These are phyloP conservation scores for Machimus atricapillus DNA, from an alignment of 2,888 invertebrate genomes.

Conservation along the genomic window DNA sequence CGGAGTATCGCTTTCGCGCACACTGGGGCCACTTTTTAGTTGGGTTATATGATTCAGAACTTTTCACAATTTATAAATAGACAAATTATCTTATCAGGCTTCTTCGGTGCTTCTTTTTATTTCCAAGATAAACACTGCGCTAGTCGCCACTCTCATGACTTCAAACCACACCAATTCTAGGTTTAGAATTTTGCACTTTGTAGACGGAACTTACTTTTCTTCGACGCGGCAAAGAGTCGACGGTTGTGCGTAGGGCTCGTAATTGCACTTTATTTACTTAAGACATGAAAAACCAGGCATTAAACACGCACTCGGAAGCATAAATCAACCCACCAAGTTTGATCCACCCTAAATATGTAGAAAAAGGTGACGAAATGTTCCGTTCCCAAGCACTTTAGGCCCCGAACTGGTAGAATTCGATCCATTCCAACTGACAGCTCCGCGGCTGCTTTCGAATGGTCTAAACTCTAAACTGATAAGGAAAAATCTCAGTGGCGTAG, in stretches of 20 bases:
- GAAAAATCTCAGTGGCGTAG: not conserved
- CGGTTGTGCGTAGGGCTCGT: not conserved
- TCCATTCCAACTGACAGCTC: not conserved
- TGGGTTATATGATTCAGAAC: not conserved
- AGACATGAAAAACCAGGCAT: not conserved
- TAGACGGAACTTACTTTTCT: not conserved
- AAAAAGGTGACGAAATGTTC: conserved; percentile 7
- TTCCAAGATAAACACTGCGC: not conserved
- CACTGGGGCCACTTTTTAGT: not conserved
- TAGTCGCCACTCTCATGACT: not conserved
- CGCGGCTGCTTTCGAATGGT: not conserved
- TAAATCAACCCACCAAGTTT: not conserved
- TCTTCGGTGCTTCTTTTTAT: not conserved
- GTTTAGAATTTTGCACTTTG: not conserved
- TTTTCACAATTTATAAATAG: conserved; percentile 9
- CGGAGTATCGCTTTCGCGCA: not conserved
- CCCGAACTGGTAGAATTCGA: not conserved
- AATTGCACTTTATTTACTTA: not conserved
- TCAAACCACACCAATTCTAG: not conserved
- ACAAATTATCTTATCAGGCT: conserved; percentile 2
- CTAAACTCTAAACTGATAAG: not conserved
- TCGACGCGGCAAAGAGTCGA: not conserved
- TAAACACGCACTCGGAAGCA: not conserved
- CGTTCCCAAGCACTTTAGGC: not conserved
- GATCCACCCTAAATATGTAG: conserved; percentile 26